These are phyloP conservation scores for Lordiphosa clarofinis DNA, from an alignment of 1,140 invertebrate genomes.

Conservation along the genomic window DNA sequence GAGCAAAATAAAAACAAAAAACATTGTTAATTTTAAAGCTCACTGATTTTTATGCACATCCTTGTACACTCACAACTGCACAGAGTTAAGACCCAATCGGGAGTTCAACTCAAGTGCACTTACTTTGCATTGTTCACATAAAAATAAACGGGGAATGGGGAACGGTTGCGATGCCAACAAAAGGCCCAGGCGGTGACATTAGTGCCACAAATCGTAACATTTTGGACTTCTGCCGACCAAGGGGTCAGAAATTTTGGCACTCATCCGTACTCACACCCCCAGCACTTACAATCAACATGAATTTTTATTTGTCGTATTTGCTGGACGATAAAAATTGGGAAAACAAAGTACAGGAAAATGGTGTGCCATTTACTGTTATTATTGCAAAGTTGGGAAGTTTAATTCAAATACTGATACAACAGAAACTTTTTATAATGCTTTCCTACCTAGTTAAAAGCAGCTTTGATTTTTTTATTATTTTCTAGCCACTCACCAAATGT, in stretches of 20 bases:
- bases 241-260: constrained; percentile 37
- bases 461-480: too few relatives aligned
- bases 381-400: too few relatives aligned
- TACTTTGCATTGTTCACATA: constrained; percentile 73
- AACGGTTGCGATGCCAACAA: constrained; percentile 24
- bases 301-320: constrained; percentile 55
- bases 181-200: constrained; percentile 66
- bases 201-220: constrained; percentile 39
- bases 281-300: constrained; percentile 64
- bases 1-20: constrained; percentile 46
- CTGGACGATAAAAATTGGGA: constrained; percentile 25
- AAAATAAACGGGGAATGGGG: constrained; percentile 56
- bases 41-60: constrained; percentile 72
- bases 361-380: neutral
- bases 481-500: too few relatives aligned
- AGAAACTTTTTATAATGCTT: too few relatives aligned
- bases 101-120: constrained; percentile 65
- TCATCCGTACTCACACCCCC: constrained; percentile 4
- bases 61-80: constrained; percentile 3
- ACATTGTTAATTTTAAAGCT: constrained; percentile 71
- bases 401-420: too few relatives aligned
- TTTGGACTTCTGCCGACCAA: constrained; percentile 57
- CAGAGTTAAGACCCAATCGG: constrained; percentile 9
- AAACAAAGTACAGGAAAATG: constrained; percentile 17
- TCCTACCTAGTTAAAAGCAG: too few relatives aligned